These are phyloP conservation scores for Platanista minor DNA, from an alignment of 2,113 vertebrate genomes.

Conservation along the genomic window DNA sequence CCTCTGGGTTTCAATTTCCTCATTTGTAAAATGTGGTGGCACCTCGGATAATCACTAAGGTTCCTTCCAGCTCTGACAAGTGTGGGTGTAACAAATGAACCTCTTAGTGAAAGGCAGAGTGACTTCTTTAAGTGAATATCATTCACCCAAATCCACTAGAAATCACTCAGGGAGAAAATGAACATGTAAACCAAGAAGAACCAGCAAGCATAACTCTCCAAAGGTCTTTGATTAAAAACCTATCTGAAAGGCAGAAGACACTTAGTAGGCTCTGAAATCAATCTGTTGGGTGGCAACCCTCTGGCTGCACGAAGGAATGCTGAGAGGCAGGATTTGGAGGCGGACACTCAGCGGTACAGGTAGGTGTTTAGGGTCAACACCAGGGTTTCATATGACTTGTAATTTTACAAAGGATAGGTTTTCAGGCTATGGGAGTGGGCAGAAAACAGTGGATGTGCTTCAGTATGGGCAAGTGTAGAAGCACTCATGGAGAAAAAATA, in stretches of 20 bases:
- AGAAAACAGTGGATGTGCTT: neutral
- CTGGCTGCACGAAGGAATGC: neutral
- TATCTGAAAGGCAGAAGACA: neutral
- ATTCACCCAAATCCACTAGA: neutral
- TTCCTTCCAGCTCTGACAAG: neutral
- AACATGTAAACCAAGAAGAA: neutral
- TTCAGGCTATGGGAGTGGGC: neutral
- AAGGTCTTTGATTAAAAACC: neutral
- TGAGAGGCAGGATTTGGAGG: fast-evolving
- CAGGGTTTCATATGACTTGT: neutral
- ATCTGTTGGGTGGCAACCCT: neutral
- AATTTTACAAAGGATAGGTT: neutral
- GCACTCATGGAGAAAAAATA: neutral
- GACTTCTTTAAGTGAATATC: neutral
- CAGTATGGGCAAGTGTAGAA: neutral
- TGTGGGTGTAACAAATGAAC: neutral
- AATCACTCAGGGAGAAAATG: neutral
- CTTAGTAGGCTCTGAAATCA: neutral
- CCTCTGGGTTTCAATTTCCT: neutral
- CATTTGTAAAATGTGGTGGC: neutral
- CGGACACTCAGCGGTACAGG: neutral
- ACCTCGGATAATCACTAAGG: neutral
- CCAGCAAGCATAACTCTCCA: neutral
- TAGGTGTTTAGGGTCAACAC: neutral
- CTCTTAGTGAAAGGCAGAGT: neutral